Evolutionary conservation across 2,888 invertebrate species (phyloP).

Genomic region (Lissocephala sabroskyi): DNA sequence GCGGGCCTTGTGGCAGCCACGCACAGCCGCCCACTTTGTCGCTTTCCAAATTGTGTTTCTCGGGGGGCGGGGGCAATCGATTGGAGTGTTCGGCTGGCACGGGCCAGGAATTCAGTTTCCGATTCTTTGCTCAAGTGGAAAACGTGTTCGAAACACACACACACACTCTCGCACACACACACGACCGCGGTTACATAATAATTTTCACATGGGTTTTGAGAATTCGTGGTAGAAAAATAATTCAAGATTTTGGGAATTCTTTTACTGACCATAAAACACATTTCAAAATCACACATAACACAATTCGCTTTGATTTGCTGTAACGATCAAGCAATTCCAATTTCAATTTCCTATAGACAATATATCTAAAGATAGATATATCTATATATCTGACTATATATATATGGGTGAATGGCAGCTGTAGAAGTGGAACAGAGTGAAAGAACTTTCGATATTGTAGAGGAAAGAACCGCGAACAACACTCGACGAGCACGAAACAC

Average conservation of each 20-base stretch:
- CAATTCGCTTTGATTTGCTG: conserved; percentile 20
- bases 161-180: conserved; percentile 15
- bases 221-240: not conserved
- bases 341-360: conserved; percentile 27
- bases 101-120: no score
- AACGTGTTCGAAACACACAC: not conserved
- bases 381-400: conserved; percentile 28
- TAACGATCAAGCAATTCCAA: conserved; percentile 25
- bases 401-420: conserved; percentile 24
- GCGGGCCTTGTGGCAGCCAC: not conserved
- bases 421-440: conserved; percentile 42
- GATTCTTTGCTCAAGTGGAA: no score
- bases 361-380: conserved; percentile 37
- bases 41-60: not conserved
- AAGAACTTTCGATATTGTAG: conserved; percentile 66
- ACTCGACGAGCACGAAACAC: conserved; percentile 73
- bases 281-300: conserved; percentile 22
- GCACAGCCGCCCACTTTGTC: not conserved
- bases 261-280: conserved; percentile 24
- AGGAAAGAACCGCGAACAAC: conserved; percentile 72
- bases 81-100: no score
- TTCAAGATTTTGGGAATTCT: conserved; percentile 23
- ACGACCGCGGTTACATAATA: conserved; percentile 42
- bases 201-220: conserved; percentile 16
- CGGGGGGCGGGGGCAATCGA: no score